Evolutionary conservation across 2,113 vertebrate genomes (phyloP), one percentile per base, ranked within the genome.

Genomic region (Rhinichthys klamathensis): DNA sequence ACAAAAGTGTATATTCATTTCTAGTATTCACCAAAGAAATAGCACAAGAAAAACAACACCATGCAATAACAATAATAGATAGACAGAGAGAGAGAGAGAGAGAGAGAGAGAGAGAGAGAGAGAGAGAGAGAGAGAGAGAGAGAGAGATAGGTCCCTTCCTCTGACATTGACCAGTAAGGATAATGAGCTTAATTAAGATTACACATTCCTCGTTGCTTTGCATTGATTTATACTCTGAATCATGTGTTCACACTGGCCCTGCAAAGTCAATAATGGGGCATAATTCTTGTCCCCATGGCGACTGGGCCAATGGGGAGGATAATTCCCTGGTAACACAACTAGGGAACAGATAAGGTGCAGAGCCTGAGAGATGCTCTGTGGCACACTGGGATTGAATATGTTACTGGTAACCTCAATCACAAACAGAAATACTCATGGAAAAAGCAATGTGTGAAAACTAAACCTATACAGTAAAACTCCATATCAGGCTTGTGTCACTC

Each of bases 301-400:
- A 76, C 76, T 60, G 61, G 60, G 77, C 58, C 60, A 72, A 83
- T 41, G 69, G 73, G 67, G 77, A 78, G 67, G 72, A 63, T 58
- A 86, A 74, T 75, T 88, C 74, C 84, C 74, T 85, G 51, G 67
- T 83, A 88, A 77, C 75, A 83, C 21, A 25, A 41, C 70, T 83
- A 58, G 35, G 84, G 87, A 86, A 30, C 30, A 72, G 38, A 69
- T 46, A 16, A 76, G 13, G 18, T 51, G 8, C 76, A 79, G 18
- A 82, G 27, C 83, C 21, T 25, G 61, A 13, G 63, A 54, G 73
- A 56, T 46, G 56, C 72, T 49, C 30, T 54, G 56, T 73, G 78
- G 54, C 32, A 30, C 30, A 67, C 32, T 60, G 25, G 78, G 58
- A 80, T 30, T 46, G n/a, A 63, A 80, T 46, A 30, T 65, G 60